These are phyloP conservation scores for Epinephelus lanceolatus DNA, from an alignment of 2,113 vertebrate genomes.

Conservation along the genomic window DNA sequence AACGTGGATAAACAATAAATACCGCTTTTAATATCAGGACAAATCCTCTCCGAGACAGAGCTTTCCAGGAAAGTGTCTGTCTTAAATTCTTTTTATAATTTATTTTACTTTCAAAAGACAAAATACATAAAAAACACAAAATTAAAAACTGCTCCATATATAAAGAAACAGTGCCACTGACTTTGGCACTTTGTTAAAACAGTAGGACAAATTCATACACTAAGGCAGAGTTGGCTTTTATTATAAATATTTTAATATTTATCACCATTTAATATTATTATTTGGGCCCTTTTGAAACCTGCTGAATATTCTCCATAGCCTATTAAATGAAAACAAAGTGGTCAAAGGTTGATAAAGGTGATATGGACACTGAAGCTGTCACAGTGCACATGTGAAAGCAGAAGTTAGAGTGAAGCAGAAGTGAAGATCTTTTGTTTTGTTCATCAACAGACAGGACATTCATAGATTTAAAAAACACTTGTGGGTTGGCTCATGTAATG, in stretches of 20 bases:
- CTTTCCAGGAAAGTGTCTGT: not conserved
- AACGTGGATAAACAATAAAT: constrained; percentile 3
- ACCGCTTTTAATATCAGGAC: not conserved
- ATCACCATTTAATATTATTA: not conserved
- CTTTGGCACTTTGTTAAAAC: not conserved
- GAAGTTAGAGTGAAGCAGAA: constrained; percentile 17
- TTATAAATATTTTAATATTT: not conserved
- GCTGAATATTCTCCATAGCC: not conserved
- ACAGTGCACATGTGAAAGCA: not conserved
- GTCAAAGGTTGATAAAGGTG: not conserved
- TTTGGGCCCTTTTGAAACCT: not conserved
- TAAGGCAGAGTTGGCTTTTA: not conserved
- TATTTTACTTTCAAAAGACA: not conserved
- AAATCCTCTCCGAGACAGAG: not conserved
- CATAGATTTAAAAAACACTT: too few species aligned
- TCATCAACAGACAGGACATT: not conserved
- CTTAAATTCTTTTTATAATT: not conserved
- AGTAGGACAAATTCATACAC: not conserved
- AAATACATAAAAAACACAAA: too few species aligned
- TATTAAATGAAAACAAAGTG: not conserved
- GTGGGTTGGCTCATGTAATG: not conserved
- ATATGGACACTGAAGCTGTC: not conserved
- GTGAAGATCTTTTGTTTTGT: not conserved
- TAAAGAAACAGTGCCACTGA: not conserved
- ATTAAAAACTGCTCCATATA: not conserved